Evolutionary conservation across 2,797 vertebrate species (phyloP).

Genomic region (Falco naumanni): DNA sequence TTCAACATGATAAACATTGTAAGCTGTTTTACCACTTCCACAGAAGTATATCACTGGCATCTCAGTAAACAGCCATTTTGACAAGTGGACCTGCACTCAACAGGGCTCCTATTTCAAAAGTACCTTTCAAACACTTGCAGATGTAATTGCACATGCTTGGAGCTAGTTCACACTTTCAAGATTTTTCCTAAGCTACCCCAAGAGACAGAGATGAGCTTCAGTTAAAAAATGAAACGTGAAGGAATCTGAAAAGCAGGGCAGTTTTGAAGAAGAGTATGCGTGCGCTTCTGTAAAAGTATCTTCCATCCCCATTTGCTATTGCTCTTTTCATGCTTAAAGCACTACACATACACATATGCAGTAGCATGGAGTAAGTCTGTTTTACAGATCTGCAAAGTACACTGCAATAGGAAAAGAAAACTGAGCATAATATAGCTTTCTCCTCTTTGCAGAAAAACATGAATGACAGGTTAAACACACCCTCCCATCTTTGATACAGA

Average conservation of each 20-base stretch:
- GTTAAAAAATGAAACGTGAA: neutral
- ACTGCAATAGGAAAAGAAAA: neutral
- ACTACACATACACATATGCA: neutral
- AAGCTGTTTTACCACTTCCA: neutral
- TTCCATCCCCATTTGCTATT: neutral
- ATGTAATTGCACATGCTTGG: neutral
- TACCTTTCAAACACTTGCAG: neutral
- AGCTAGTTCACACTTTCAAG: neutral
- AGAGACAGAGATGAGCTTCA: neutral
- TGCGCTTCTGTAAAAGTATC: neutral
- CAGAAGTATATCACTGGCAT: neutral
- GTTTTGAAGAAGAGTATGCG: neutral
- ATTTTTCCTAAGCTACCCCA: neutral
- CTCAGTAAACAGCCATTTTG: neutral
- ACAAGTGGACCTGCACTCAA: accelerated
- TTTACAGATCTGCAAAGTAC: neutral
- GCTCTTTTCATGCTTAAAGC: neutral
- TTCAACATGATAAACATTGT: accelerated
- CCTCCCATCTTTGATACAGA: neutral
- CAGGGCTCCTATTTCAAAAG: neutral
- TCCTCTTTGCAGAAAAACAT: neutral
- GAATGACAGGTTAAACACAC: neutral
- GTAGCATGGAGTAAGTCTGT: neutral
- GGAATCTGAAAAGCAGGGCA: neutral
- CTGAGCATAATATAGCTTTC: neutral